These are phyloP conservation scores for Asteroscopus sphinx DNA, from an alignment of 2,888 invertebrate species.

Conservation along the genomic window DNA sequence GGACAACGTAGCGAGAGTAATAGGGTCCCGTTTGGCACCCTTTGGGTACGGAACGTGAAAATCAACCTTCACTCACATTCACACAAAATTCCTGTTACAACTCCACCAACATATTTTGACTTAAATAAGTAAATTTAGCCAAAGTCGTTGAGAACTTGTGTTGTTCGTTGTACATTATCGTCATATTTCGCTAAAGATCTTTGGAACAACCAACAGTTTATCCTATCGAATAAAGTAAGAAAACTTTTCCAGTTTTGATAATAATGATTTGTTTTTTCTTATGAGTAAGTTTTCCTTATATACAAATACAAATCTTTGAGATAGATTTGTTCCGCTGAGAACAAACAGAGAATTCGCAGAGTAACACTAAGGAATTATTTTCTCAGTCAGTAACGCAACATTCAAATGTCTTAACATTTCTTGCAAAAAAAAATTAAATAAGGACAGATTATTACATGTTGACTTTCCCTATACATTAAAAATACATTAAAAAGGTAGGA, in stretches of 20 bases:
- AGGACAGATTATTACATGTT: too few relatives aligned
- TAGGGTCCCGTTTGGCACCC: too few relatives aligned
- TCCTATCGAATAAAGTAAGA: conserved; percentile 23
- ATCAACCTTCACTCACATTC: conserved; percentile 4
- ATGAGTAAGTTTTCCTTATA: conserved; percentile 1
- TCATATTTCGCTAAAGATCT: conserved; percentile 20
- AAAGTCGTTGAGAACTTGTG: conserved; percentile 39
- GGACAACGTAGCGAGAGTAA: too few relatives aligned
- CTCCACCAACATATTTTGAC: conserved; percentile 28
- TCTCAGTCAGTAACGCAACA: too few relatives aligned
- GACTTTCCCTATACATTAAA: too few relatives aligned
- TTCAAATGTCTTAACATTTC: too few relatives aligned
- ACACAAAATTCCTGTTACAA: conserved; percentile 29
- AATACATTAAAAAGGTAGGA: too few relatives aligned
- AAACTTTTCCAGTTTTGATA: conserved; percentile 29
- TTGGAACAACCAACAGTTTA: conserved; percentile 23
- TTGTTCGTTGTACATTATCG: conserved; percentile 45
- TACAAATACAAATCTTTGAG: not conserved
- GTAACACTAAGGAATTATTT: too few relatives aligned
- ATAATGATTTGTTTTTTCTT: conserved; percentile 27
- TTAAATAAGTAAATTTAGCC: conserved; percentile 41
- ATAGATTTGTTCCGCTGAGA: too few relatives aligned
- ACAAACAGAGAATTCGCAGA: not conserved
- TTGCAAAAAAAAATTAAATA: too few relatives aligned
- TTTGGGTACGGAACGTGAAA: too few relatives aligned